Percentiles rank a stretch among this genome's conserved stretches.
Conservation (phyloP, 2,113 vertebrate genomes). For the zebrafish (Danio rerio) region GRCz12tu NC_133178.1:43499001-43499500, state of each 20-base stretch:
- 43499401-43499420: conserved; percentile 81
- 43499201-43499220: no score
- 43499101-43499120: no score
- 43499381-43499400: conserved; percentile 84
- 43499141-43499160: no score
- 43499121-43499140: no score
- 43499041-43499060: no score
- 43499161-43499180: no score
- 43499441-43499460: conserved; percentile 80
- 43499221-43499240: no score
- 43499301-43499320: conserved; percentile 67
- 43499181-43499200: no score
- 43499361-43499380: conserved; percentile 74
- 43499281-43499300: conserved; percentile 60
- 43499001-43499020: no score
- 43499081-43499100: no score
- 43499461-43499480: conserved; percentile 60
- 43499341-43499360: conserved; percentile 58
- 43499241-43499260: not conserved
- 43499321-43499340: conserved; percentile 65
- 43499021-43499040: no score
- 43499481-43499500: conserved; percentile 64
- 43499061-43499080: no score
- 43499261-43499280: conserved; percentile 60
- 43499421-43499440: conserved; percentile 81